Evolutionary conservation across 2,888 invertebrate genomes (phyloP).

Genomic region (Sesamia inferens): DNA sequence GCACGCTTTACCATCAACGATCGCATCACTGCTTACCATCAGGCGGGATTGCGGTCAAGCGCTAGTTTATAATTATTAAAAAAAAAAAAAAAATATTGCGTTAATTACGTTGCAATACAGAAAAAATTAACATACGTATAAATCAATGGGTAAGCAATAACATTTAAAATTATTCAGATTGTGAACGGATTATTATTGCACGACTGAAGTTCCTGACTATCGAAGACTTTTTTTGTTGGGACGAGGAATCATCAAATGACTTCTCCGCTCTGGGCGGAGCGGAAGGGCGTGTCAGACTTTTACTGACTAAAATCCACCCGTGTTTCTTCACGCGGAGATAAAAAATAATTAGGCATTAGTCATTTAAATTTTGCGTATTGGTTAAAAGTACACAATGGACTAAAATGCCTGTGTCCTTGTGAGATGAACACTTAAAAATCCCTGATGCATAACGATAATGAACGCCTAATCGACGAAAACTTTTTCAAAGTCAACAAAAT

Average conservation of each 20-base stretch:
- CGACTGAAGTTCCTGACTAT: neutral
- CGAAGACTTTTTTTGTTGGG: neutral
- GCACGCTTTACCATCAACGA: too few species aligned
- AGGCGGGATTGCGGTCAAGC: too few species aligned
- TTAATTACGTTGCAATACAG: neutral
- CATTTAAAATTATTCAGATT: neutral
- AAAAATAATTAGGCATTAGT: slow-evolving; percentile 6
- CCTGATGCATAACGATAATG: neutral
- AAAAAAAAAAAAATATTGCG: too few species aligned
- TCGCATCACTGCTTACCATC: too few species aligned
- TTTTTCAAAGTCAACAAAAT: slow-evolving; percentile 13
- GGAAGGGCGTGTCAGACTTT: too few species aligned
- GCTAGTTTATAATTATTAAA: too few species aligned
- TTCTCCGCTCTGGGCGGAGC: too few species aligned
- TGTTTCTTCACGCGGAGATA: too few species aligned
- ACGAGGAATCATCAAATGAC: too few species aligned
- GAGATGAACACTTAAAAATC: neutral
- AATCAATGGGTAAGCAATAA: neutral
- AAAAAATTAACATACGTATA: neutral
- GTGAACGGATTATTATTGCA: slow-evolving; percentile 1
- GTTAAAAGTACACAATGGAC: neutral
- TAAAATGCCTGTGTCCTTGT: neutral
- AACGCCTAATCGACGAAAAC: slow-evolving; percentile 10
- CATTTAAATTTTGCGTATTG: neutral
- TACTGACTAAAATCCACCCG: too few species aligned